Evolutionary conservation across 2,888 invertebrate species (phyloP), one percentile per base, ranked within the genome.

Genomic region (Oxycera nigricornis): DNA sequence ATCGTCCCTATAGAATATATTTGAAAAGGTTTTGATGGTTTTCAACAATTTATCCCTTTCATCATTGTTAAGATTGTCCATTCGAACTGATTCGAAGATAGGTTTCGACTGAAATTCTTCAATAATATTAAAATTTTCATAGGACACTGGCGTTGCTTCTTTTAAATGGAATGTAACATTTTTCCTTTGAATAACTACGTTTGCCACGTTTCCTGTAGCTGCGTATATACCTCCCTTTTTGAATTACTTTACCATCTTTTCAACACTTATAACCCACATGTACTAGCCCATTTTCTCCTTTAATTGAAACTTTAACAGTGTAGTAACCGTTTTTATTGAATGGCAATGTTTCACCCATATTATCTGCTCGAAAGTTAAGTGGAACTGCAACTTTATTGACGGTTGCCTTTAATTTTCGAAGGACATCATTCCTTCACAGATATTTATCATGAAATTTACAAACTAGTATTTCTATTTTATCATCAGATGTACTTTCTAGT

Each of bases 1-100:
- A 24, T 31, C 20, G 24, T 31, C 52, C 35, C 41, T 39, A 46
- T 35, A 59, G 28, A 73, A 75, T 39, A 46, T 41, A 14, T 39
- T 30, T 20, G 26, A 14, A 26, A 22, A 67, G 4, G 31, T 2
- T 17, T 50, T 50, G 17, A 50, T 50, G 6, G 57, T 17, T 57
- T 73, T 35, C 11, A 41, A 39, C 26, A 73, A 35, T 7, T 11
- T 7, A 7, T 35, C 11, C 11, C 11, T 35, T 35, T 35, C 39
- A 7, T 35, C 39, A 35, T 30, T 9, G 50, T 50, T 50, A 6
- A 50, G 17, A 50, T 50, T 9, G 17, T 50, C 17, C 4, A 17
- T 50, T 9, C 50, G 50, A 50, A 50, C 17, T 17, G 7, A 17
- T 6, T 50, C 17, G 7, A 50, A 17, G 4, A 50, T 6, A 7